Base-by-base conservation (phyloP, 2,888 invertebrate species). In the Drosophila infuscata region DNA sequence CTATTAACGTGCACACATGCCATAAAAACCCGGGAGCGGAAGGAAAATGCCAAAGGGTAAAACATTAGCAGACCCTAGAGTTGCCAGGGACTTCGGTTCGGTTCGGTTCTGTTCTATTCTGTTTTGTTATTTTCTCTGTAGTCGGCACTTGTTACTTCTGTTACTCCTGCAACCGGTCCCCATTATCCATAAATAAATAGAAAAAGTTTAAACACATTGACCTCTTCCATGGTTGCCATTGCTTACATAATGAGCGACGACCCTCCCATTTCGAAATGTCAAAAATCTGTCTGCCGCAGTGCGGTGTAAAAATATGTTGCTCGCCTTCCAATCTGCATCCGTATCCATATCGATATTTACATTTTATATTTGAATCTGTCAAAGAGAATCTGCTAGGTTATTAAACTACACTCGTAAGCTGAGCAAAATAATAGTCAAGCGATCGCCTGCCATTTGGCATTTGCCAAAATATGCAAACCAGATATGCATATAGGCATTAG, bases 241-340 rank as follows among this genome's bases (percentile, higher is more conserved):
- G 83, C 83, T 83, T 88, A 76, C 85, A 83, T 82, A 83, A 83
- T 66, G 67, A 46, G 56, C 63, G 32, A 35, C 36, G 58, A 53
- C 72, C 56, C 64, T 68, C 49, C 57, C 49, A 51, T 62, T 65
- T 60, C 38, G 25, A 82, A 70, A 69, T 76, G 80, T 85, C 73
- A 84, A 72, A 84, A 69, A 69, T 84, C 79, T 64, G 82, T 71
- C 76, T 49, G 64, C 51, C 52, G 41, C 56, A 20, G 52, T 20
- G 20, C 54, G 61, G 71, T 59, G 53, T 78, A 76, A 72, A 78
- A 76, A 80, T 78, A 78, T 60, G 76, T 78, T 72, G 72, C n/a
- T 30, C 72, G 79, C 68, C 72, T 66, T 76, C 76, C 49, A 76
- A 71, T 71, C 72, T 54, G 43, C 25, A 61, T 53, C 41, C 62